A percentile compares a stretch with the other conserved stretches of the same genome.
Conservation (phyloP, 2,113 vertebrate genomes). For the Falcunculus frontatus region DNA sequence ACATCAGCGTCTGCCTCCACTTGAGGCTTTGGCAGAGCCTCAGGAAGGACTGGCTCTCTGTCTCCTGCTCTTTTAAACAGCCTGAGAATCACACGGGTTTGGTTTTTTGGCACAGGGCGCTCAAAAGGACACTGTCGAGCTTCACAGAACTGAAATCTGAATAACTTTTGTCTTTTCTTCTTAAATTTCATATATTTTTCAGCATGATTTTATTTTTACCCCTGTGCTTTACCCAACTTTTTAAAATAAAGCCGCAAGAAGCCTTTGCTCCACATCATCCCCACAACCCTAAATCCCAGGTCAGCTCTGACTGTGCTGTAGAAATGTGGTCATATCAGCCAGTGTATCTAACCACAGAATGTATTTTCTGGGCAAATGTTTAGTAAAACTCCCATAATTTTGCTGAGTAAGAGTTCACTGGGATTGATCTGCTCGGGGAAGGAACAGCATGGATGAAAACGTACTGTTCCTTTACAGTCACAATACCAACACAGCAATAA, state of each 20-base stretch:
- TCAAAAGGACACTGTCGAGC: background rate
- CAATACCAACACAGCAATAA: slow-evolving; percentile 25
- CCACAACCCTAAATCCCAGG: background rate
- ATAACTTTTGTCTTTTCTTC: background rate
- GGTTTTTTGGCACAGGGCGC: background rate
- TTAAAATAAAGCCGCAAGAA: background rate
- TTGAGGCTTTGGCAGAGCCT: slow-evolving; percentile 50
- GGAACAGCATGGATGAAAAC: background rate
- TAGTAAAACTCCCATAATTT: slow-evolving; percentile 9
- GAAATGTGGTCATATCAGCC: background rate
- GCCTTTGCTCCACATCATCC: background rate
- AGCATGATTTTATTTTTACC: background rate
- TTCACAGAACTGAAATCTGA: background rate
- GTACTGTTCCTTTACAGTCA: slow-evolving; percentile 37
- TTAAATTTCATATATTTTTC: background rate
- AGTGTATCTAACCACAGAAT: background rate
- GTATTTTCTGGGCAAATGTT: slow-evolving; percentile 51
- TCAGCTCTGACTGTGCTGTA: background rate
- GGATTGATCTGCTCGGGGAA: slow-evolving; percentile 31
- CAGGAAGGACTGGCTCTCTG: background rate
- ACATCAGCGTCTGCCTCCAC: slow-evolving; percentile 51
- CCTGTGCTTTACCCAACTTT: background rate
- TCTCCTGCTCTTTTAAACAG: background rate
- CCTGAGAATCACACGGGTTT: background rate
- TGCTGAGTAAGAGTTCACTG: slow-evolving; percentile 9